Evolutionary conservation across 2,888 invertebrate genomes (phyloP), one percentile per base, ranked within the genome.

Genomic region (Dilophus febrilis): DNA sequence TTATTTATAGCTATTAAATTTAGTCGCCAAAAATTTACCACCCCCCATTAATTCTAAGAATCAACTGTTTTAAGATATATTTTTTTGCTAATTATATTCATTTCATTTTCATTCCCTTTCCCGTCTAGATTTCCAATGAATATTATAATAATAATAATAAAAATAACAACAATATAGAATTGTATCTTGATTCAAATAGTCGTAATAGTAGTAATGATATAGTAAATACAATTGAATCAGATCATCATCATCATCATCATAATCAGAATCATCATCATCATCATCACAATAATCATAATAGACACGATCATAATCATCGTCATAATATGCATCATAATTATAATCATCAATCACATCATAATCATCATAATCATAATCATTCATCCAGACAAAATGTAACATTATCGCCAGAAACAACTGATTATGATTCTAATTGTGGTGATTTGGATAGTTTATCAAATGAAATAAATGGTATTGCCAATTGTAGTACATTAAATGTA

Each of bases 341-440:
- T 45, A 61, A 59, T 49, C 32, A 33, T 26, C n/a, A 27, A 22
- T 32, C 18, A 3, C n/a, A 35, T n/a, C 30, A 35, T 16, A 60
- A 60, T 45, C 57, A 57, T 37, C 50, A 58, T 43, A 58, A 60
- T 51, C 59, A 58, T 45, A 61, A 59, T 49, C 32, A 33, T 26
- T 32, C 78, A 55, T 79, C 80, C 50, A 72, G 83, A 35, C 27
- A 13, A 46, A 77, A 43, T 72, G 76, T 54, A 75, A 75, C 50
- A 86, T 86, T 58, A 88, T 90, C 90, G 31, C 87, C 90, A 6
- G 91, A 90, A 65, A 85, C 86, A 44, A 91, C 88, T 43, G 91
- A 91, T 64, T 87, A 85, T 57, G 90, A 86, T 61, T 84, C 83
- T 46, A 81, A 82, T 57, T 77, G 76, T 53, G 75, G 75, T 16